A percentile compares a stretch with the other conserved stretches of the same genome.
Conservation (phyloP, 30 jellyfish, hydroid and myxozoan species). For the Aurelia aurita region DNA sequence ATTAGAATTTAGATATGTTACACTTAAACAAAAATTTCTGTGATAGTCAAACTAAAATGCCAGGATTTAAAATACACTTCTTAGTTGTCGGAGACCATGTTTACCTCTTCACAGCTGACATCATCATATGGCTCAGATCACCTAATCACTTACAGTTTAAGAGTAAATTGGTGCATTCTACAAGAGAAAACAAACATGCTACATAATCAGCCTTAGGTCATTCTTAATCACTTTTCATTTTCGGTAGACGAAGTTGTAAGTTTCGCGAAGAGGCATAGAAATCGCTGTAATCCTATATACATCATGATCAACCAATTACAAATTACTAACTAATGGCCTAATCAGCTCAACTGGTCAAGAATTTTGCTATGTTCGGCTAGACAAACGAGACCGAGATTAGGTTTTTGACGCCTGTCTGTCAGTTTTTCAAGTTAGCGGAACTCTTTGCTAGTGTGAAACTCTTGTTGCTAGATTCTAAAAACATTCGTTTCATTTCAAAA, state of each 20-base stretch:
- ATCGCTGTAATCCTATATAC: conserved; percentile 18
- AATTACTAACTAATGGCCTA: conserved; percentile 34
- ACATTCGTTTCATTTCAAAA: no score
- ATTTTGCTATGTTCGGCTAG: conserved; percentile 19
- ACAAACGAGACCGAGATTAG: conserved; percentile 30
- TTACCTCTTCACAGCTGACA: no score
- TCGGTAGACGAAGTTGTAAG: neutral
- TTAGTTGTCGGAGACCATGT: no score
- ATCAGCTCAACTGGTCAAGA: conserved; percentile 51
- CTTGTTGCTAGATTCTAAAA: no score
- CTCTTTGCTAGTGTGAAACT: neutral
- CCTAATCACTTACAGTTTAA: no score
- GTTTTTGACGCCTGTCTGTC: conserved; percentile 48
- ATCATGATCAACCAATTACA: conserved; percentile 23
- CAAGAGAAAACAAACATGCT: no score
- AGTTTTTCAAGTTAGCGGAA: conserved; percentile 2
- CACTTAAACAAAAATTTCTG: no score
- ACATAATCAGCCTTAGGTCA: conserved; percentile 4
- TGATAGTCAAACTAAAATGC: no score
- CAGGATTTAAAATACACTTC: no score
- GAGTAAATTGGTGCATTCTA: no score
- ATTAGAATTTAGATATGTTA: no score
- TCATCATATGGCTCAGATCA: no score
- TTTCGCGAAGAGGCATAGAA: conserved; percentile 4
- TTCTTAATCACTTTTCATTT: conserved; percentile 30